Evolutionary conservation across 2,888 invertebrate species (phyloP), one percentile per base, ranked within the genome.

Genomic region (Clostera curtula): DNA sequence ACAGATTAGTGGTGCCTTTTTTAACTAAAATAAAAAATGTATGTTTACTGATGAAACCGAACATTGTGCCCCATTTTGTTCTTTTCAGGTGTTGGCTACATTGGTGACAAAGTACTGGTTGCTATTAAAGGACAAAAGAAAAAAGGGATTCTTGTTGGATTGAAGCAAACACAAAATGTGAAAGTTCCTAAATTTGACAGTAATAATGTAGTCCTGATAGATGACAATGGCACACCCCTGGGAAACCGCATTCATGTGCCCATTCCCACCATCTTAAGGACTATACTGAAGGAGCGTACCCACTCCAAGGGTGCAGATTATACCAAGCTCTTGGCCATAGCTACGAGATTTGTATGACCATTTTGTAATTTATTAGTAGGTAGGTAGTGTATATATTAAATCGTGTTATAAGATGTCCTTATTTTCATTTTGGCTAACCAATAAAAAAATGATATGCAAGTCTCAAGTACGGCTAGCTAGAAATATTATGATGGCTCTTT

Each of bases 161-260:
- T 95, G 24, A 95, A 93, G 60, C 93, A 93, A 58, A 89, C 88
- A 27, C 97, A 97, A 65, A 86, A 87, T 29, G 72, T 90, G 0
- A 91, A 92, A 68, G 86, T 95, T 17, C 97, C 98, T 0, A 92
- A 92, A 63, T 96, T 94, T 68, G 98, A 98, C 68, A 93, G 92
- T 56, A 98, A 98, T 66, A 99, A 99, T 75, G 79, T 98, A 28
- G 98, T 99, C 1, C 82, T 99, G 0, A 92, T 99, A 19, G 97
- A 98, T 58, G 97, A 98, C 56, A 93, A 88, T 56, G 98, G 98
- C 9, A 91, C 93, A 7, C 99, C 99, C 0, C 73, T 98, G 3
- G 99, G 99, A 9, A 99, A 95, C 1, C 87, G 98, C 48, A 96
- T 99, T 47, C 92, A 94, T 51, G 96, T 95, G 1, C 99, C 99